A percentile compares a stretch with the other conserved stretches of the same genome.
phyloP scores from a whole-genome alignment of 2,113 vertebrate genomes.

The Sardina pilchardus region DNA sequence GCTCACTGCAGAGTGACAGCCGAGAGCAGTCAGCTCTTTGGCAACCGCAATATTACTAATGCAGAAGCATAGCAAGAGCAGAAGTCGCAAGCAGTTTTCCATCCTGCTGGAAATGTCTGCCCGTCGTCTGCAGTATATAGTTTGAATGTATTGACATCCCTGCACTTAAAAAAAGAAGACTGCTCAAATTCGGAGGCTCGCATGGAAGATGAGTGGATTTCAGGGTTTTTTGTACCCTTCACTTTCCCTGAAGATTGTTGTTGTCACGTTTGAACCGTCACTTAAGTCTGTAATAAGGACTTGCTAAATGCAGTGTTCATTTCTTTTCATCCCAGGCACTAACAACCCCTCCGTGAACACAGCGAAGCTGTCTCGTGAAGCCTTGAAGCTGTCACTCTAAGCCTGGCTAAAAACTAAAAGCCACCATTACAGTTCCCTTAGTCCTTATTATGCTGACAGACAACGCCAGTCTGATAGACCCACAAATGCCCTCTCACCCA shows the following conservation, averaged over 20 bases:
- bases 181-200: not conserved
- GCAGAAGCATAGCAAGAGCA: not conserved
- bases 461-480: not conserved
- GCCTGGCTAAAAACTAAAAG: not conserved
- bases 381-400: not conserved
- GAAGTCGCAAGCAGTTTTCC: not conserved
- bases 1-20: slow-evolving; percentile 32
- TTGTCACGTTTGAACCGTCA: slow-evolving; percentile 16
- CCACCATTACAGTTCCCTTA: not conserved
- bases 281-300: not conserved
- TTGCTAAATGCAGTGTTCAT: slow-evolving; percentile 12
- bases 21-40: slow-evolving; percentile 30
- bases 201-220: not conserved
- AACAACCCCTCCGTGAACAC: not conserved
- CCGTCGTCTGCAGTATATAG: not conserved
- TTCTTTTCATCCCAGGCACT: not conserved
- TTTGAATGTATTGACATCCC: not conserved
- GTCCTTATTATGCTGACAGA: slow-evolving; percentile 1
- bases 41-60: slow-evolving; percentile 20
- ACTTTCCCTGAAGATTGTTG: not conserved
- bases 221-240: not conserved
- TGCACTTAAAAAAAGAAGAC: not conserved
- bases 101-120: not conserved
- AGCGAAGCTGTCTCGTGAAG: not conserved
- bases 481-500: not conserved